A percentile compares a stretch with the other conserved stretches of the same genome.
Conservation (phyloP, 2,797 vertebrate genomes). For the Acridotheres tristis region DNA sequence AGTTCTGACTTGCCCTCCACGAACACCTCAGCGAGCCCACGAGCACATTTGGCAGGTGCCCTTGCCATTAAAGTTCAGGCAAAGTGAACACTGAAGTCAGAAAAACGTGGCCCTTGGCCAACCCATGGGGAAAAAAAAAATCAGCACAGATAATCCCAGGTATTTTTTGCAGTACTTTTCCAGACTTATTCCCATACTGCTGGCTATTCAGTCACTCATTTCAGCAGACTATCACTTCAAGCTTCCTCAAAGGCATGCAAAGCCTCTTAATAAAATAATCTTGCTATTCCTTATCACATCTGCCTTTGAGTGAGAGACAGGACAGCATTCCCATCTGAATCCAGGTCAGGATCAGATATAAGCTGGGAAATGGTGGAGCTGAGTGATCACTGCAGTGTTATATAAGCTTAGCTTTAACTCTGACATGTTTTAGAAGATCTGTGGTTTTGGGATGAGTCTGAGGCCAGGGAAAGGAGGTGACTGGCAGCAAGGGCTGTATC, state of each 20-base stretch:
- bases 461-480: background rate
- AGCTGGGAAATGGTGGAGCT: background rate
- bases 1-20: conserved; percentile 41
- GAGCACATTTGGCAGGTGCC: conserved; percentile 29
- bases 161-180: conserved; percentile 31
- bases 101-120: background rate
- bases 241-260: conserved; percentile 21
- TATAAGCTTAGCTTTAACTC: background rate
- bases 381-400: background rate
- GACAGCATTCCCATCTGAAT: background rate
- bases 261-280: conserved; percentile 50
- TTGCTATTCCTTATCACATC: conserved; percentile 27
- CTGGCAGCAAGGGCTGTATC: background rate
- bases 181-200: background rate
- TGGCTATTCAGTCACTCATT: background rate
- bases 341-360: conserved; percentile 29
- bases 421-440: background rate
- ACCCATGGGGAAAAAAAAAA: background rate
- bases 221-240: background rate
- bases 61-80: background rate
- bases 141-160: background rate
- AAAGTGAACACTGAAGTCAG: background rate
- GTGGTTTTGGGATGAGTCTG: background rate
- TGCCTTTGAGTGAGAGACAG: conserved; percentile 20
- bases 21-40: conserved; percentile 4